Base-by-base conservation (phyloP, 1,140 invertebrate genomes). In the Pogonomyrmex californicus region DNA sequence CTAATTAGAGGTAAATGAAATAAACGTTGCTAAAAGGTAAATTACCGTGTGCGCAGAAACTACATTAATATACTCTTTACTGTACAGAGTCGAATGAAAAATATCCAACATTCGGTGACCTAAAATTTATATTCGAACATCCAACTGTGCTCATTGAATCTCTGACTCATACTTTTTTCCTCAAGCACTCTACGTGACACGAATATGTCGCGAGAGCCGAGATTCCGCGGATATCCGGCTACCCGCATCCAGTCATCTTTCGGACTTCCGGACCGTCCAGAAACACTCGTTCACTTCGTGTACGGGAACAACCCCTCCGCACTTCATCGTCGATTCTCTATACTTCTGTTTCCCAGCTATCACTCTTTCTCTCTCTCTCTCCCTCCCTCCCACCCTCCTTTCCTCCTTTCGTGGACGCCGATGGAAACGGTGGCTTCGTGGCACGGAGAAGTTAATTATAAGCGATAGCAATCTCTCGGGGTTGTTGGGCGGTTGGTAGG, bases 401-500 rank as follows among this genome's bases (percentile, higher is more conserved):
- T 70, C 73, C 66, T 86, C 66, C 58, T 79, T 87, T 73, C 90
- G 78, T 86, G 86, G 78, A 88, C 89, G 85, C 79, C 90, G 87
- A 91, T 94, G 93, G 93, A 94, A 95, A 94, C 93, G 94, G 93
- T 92, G 94, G 94, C 94, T 95, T 95, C 94, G 94, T 95, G 95
- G 94, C 93, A 95, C 94, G 94, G 94, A 95, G 95, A 95, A 95
- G 95, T 95, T 95, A 95, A 95, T 95, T 95, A 95, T 95, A 95
- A 95, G 94, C 94, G 95, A 95, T 95, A 95, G 94, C 94, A 95
- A 95, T 95, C 95, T 95, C 94, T 95, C 93, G 92, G 93, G 94
- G 94, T 95, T 95, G 94, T 94, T 95, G 94, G 94, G 94, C 79
- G 92, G 91, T 92, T 93, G 91, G 93, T 93, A 94, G 93, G 91